Conservation (phyloP, 1,140 invertebrate species). For the Drosophila arizonae region DNA sequence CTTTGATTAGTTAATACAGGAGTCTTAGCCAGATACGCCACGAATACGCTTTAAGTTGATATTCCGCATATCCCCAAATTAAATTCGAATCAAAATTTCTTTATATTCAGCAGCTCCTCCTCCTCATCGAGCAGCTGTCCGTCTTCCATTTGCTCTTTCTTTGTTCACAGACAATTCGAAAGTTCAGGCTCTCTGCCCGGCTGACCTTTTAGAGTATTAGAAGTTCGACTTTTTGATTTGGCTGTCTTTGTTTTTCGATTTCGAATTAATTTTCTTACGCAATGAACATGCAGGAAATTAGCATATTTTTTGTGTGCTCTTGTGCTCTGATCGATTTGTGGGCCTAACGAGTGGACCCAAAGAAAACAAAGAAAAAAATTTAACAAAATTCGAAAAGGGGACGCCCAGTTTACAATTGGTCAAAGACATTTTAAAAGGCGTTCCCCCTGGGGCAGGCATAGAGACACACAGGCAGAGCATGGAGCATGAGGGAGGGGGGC, state of each 20-base stretch:
- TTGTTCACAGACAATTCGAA: background rate
- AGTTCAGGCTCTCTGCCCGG: too few species aligned
- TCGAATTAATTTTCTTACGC: slow-evolving; percentile 70
- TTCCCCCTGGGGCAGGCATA: slow-evolving; percentile 21
- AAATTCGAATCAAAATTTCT: too few species aligned
- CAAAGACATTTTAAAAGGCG: slow-evolving; percentile 65
- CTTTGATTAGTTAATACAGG: too few species aligned
- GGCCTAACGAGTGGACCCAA: slow-evolving; percentile 48
- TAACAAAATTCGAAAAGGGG: background rate
- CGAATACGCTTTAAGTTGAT: too few species aligned
- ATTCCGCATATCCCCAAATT: too few species aligned
- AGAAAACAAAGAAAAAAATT: background rate
- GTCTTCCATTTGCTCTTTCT: background rate
- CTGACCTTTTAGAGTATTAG: slow-evolving; percentile 40
- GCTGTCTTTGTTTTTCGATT: slow-evolving; percentile 20
- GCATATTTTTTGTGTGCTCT: slow-evolving; percentile 65
- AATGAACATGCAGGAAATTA: slow-evolving; percentile 75
- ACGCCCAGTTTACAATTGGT: slow-evolving; percentile 65
- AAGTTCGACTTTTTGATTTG: slow-evolving; percentile 29
- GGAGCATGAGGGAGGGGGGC: too few species aligned
- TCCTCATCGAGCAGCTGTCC: too few species aligned
- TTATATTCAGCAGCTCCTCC: too few species aligned
- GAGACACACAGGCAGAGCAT: background rate
- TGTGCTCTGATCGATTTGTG: slow-evolving; percentile 68
- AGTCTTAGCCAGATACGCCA: too few species aligned